Conservation (phyloP, 2,888 invertebrate species). For the Caenorhabditis sp. region DNA sequence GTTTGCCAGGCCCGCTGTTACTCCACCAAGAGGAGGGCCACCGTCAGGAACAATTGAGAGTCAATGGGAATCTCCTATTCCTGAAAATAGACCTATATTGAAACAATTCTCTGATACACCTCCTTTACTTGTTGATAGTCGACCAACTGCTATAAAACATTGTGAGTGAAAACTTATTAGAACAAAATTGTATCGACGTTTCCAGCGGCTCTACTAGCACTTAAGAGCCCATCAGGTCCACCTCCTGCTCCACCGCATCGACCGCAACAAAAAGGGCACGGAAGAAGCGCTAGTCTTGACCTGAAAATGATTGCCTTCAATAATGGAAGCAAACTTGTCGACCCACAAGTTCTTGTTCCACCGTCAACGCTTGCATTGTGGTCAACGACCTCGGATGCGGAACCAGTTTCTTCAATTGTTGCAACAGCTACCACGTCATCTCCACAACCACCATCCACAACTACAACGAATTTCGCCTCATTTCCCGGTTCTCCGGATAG, state of each 20-base stretch:
- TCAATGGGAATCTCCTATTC: background rate
- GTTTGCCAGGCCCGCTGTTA: conserved; percentile 18
- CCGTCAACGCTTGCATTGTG: conserved; percentile 20
- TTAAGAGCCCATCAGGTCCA: conserved; percentile 61
- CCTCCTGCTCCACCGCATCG: conserved; percentile 68
- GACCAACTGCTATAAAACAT: conserved; percentile 61
- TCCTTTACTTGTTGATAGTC: conserved; percentile 64
- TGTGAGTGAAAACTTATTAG: conserved; percentile 3
- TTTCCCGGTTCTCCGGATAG: conserved; percentile 32
- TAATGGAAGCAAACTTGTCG: background rate
- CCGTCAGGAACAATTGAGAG: background rate
- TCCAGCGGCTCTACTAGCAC: conserved; percentile 33
- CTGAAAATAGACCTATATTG: conserved; percentile 9
- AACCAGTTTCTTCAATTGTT: background rate
- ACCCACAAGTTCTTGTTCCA: conserved; percentile 2
- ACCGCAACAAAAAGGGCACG: conserved; percentile 59
- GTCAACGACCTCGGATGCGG: conserved; percentile 19
- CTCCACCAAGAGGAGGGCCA: conserved; percentile 10
- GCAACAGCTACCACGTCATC: background rate
- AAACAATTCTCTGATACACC: conserved; percentile 67
- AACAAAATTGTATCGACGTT: conserved; percentile 3
- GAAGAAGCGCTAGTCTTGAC: conserved; percentile 65
- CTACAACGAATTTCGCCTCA: conserved; percentile 22
- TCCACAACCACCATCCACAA: conserved; percentile 12
- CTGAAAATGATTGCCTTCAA: conserved; percentile 48